These are phyloP conservation scores for Catajapyx aquilonaris DNA, from an alignment of 1,140 invertebrate species.

Conservation along the genomic window DNA sequence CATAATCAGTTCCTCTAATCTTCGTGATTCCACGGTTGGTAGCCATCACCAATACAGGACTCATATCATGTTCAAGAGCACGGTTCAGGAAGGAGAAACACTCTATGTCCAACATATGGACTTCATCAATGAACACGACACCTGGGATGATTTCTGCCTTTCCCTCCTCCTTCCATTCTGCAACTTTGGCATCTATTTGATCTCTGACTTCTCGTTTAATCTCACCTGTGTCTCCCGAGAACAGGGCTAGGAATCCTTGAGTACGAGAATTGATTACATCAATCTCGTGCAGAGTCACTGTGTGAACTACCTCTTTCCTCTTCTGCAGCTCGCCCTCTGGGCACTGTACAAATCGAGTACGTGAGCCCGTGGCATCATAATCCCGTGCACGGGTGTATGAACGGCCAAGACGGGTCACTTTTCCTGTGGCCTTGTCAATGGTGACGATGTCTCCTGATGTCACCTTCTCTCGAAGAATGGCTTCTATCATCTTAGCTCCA, in stretches of 20 bases:
- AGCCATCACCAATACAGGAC: slow-evolving; percentile 94
- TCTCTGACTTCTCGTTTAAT: slow-evolving; percentile 95
- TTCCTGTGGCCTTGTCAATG: slow-evolving; percentile 94
- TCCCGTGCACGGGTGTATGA: slow-evolving; percentile 90
- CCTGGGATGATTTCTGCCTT: slow-evolving; percentile 97
- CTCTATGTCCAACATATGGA: slow-evolving; percentile 97
- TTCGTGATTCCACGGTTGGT: slow-evolving; percentile 95
- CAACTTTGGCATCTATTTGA: slow-evolving; percentile 95
- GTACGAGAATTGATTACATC: slow-evolving; percentile 95
- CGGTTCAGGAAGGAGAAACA: slow-evolving; percentile 96
- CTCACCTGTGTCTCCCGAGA: slow-evolving; percentile 96
- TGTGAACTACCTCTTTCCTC: slow-evolving; percentile 96
- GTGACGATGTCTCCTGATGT: slow-evolving; percentile 93
- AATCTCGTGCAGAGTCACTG: slow-evolving; percentile 93
- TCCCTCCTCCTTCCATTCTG: slow-evolving; percentile 97
- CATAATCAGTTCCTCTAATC: slow-evolving; percentile 86
- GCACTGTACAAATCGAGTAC: slow-evolving; percentile 90
- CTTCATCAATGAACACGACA: slow-evolving; percentile 78
- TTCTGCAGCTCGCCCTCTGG: slow-evolving; percentile 97
- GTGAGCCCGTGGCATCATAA: slow-evolving; percentile 91
- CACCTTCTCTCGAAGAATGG: slow-evolving; percentile 89
- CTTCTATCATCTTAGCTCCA: slow-evolving; percentile 97
- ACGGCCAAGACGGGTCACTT: slow-evolving; percentile 82
- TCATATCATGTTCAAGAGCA: slow-evolving; percentile 89
- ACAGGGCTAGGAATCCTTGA: slow-evolving; percentile 91